Conservation (phyloP, 2,888 invertebrate genomes). For the Lysandra coridon region DNA sequence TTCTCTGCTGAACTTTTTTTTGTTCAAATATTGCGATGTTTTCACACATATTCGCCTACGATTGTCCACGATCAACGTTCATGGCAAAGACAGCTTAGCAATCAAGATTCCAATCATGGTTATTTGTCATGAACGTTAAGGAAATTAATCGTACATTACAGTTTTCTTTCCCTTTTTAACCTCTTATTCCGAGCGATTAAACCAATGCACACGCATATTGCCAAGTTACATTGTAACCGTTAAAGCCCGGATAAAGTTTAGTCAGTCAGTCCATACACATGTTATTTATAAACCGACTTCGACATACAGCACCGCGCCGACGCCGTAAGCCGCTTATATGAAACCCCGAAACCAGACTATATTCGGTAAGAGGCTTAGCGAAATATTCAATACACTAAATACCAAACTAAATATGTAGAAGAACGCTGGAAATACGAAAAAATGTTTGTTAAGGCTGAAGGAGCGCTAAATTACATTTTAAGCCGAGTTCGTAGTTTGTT, state of each 20-base stretch:
- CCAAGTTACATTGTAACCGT: neutral
- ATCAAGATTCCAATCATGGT: too few species aligned
- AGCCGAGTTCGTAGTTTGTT: neutral
- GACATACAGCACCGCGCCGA: neutral
- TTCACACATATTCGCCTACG: too few species aligned
- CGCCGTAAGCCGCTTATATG: neutral
- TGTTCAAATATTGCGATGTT: too few species aligned
- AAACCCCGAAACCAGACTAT: constrained; percentile 11
- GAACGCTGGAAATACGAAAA: neutral
- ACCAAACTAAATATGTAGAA: neutral
- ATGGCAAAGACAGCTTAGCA: too few species aligned
- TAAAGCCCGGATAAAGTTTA: neutral
- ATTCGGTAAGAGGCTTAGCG: neutral
- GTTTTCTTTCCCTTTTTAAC: too few species aligned
- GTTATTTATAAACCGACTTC: neutral
- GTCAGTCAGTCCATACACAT: constrained; percentile 8
- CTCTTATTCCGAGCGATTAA: neutral
- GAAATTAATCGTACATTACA: too few species aligned
- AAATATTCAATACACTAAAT: constrained; percentile 9
- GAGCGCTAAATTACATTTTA: constrained; percentile 4
- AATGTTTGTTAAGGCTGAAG: too few species aligned
- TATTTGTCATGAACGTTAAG: too few species aligned
- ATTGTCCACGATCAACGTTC: too few species aligned
- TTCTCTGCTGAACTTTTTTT: too few species aligned
- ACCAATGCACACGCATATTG: neutral